phyloP scores from a whole-genome alignment of 1,140 invertebrate species.

The Halyomorpha halys region DNA sequence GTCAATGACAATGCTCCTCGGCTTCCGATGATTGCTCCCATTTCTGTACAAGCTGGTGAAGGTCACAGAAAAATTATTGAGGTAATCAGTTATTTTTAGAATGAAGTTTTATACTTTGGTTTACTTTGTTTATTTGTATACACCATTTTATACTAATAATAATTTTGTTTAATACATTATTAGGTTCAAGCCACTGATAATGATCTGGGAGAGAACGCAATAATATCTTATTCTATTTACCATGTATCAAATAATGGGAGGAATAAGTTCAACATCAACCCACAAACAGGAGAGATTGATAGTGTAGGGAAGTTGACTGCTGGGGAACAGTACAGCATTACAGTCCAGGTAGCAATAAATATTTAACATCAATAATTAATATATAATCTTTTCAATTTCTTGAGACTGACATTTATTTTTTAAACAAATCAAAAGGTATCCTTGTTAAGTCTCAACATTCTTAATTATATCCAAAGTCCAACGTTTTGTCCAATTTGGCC shows the following conservation, averaged over 20 bases:
- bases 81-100: slow-evolving; percentile 36
- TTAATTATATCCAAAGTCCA: too few species aligned
- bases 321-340: slow-evolving; percentile 80
- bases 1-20: slow-evolving; percentile 76
- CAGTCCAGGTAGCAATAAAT: slow-evolving; percentile 65
- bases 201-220: slow-evolving; percentile 72
- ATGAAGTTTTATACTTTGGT: too few species aligned
- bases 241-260: slow-evolving; percentile 82
- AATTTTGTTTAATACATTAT: neutral
- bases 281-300: slow-evolving; percentile 60
- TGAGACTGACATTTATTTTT: too few species aligned
- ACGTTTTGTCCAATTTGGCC: too few species aligned
- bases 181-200: slow-evolving; percentile 70
- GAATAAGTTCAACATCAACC: slow-evolving; percentile 73
- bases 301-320: slow-evolving; percentile 55
- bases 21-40: slow-evolving; percentile 60
- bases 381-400: too few species aligned
- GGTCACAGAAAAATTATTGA: slow-evolving; percentile 61
- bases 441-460: too few species aligned
- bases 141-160: neutral
- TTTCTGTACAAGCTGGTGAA: slow-evolving; percentile 71
- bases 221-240: slow-evolving; percentile 70
- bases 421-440: too few species aligned
- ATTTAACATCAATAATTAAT: too few species aligned
- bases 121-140: too few species aligned